Conservation (phyloP, 2,797 vertebrate genomes). For the Phyllotis vaccarum region DNA sequence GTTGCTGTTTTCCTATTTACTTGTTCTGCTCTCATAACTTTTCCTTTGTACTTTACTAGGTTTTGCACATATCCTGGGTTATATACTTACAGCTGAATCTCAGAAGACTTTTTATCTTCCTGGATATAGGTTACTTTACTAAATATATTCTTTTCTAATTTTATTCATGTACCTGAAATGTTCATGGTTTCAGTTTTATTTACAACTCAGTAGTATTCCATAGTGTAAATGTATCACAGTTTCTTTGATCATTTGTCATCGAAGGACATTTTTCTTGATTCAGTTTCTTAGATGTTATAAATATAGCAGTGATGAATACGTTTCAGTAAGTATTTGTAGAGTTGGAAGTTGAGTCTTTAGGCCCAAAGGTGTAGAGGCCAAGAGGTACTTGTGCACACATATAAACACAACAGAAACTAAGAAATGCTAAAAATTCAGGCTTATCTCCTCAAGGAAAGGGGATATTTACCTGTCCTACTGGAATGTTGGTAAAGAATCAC, state of each 20-base stretch:
- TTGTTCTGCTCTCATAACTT: neutral
- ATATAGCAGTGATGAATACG: neutral
- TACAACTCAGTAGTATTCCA: neutral
- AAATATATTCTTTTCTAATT: neutral
- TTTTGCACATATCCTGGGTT: neutral
- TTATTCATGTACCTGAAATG: neutral
- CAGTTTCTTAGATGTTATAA: neutral
- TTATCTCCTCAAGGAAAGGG: neutral
- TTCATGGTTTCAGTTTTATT: neutral
- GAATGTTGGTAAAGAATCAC: neutral
- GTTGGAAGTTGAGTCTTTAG: neutral
- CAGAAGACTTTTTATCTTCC: neutral
- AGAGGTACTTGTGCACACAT: neutral
- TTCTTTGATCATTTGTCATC: neutral
- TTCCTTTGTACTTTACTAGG: neutral
- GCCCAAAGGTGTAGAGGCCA: neutral
- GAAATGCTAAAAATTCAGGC: neutral
- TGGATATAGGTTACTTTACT: neutral
- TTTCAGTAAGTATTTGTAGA: neutral
- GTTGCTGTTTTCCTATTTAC: neutral
- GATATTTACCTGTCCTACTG: neutral
- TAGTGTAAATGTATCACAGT: neutral
- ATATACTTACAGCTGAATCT: neutral
- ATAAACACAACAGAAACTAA: neutral
- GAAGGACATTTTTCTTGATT: neutral